Base-by-base conservation (phyloP, 2,797 vertebrate species). In the Enteromius unitaeniatus region DNA sequence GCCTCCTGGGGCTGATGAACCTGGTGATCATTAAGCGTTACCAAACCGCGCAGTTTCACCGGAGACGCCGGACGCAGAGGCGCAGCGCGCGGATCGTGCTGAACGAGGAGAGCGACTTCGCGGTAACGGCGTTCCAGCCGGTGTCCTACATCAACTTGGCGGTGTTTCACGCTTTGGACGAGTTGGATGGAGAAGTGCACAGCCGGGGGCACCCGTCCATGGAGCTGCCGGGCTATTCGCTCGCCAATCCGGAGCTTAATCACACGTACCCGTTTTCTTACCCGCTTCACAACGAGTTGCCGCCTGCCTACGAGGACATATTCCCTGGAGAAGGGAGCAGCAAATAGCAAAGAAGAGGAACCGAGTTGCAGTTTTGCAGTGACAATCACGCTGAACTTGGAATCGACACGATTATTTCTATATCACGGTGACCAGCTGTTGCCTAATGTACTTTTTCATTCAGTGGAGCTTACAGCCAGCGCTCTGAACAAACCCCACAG, bases 121-220 rank as follows among this genome's bases (percentile, higher is more conserved):
- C 93, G 67, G 91, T 89, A n/a, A 92, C 88, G 91, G 93, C 92
- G 82, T 94, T 94, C 90, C 96, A 96, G 89, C 95, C 96, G 2
- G 97, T 98, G 85, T 98, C 97, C 85, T 98, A 97, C 93, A 97
- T 99, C 91, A 97, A 96, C 88, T 89, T 98, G 89, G 97, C 96
- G 14, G 95, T 95, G 84, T 95, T 96, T 89, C 94, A 93, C 74
- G 94, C 95, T 83, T 89, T 92, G 40, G 96, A 96, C 83, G 97
- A 97, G 92, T 95, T 96, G 8, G 96, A 96, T 3, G 96, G 95
- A 84, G 97, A 98, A 86, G 97, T 95, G 88, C 95, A 96, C 82
- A 95, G 96, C 81, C 95, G 96, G 1, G 97, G 97, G 2, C 97
- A 99, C 89, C 97, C 97, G 28, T 99, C 96, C 4, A 93, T 97